Conservation (phyloP, 1,140 invertebrate genomes). For the Procambarus clarkii region DNA sequence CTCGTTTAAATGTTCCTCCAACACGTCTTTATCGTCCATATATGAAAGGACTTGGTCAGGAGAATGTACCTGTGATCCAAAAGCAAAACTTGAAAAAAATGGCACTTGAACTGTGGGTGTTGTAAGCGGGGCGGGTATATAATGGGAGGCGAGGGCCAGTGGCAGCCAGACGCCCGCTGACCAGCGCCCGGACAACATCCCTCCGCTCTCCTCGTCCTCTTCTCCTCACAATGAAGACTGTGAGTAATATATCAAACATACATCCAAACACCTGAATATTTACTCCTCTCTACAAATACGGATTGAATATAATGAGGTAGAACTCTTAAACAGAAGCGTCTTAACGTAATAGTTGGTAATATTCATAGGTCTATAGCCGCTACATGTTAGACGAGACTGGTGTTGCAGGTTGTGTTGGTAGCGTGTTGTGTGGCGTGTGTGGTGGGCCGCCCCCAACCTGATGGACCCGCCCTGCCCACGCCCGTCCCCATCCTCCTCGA, state of each 20-base stretch:
- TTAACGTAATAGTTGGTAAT: no score
- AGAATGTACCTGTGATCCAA: not conserved
- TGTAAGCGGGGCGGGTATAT: not conserved
- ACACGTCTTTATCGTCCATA: not conserved
- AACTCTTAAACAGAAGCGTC: no score
- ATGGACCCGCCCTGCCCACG: not conserved
- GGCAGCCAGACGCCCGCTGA: not conserved
- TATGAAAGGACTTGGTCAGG: not conserved
- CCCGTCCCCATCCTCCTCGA: slow-evolving; percentile 14
- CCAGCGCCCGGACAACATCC: not conserved
- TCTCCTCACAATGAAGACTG: not conserved
- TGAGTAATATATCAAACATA: not conserved
- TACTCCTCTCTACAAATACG: not conserved
- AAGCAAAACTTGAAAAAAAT: not conserved
- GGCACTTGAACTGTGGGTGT: not conserved
- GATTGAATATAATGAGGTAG: not conserved
- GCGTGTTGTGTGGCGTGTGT: not conserved
- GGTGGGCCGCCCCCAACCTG: not conserved
- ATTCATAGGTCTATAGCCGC: no score
- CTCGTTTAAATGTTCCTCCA: not conserved
- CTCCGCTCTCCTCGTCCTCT: not conserved
- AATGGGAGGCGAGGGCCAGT: not conserved
- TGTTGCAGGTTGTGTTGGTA: not conserved
- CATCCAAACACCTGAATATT: not conserved
- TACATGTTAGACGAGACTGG: not conserved